phyloP scores from a whole-genome alignment of 2,797 vertebrate species.

The Alectoris magna region DNA sequence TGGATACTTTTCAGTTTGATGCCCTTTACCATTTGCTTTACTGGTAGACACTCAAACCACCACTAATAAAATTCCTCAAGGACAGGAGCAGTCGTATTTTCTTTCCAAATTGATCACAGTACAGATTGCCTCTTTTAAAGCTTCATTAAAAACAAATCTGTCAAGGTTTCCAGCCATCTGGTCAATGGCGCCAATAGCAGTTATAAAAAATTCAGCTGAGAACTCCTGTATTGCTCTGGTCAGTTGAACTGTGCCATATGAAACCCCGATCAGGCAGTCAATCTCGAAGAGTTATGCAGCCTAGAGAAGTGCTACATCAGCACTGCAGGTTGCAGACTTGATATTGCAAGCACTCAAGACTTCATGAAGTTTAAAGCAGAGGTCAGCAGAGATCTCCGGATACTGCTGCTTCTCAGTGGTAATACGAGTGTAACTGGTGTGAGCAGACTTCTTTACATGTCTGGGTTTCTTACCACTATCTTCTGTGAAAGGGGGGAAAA shows the following conservation, averaged over 20 bases:
- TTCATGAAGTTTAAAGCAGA: neutral
- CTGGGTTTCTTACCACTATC: neutral
- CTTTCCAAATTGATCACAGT: constrained; percentile 30
- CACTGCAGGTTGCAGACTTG: neutral
- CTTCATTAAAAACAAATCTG: constrained; percentile 69
- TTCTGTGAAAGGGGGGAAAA: neutral
- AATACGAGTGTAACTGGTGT: neutral
- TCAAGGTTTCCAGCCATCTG: constrained; percentile 59
- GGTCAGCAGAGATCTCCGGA: neutral
- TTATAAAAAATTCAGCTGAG: neutral
- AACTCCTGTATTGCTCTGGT: neutral
- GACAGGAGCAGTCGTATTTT: neutral
- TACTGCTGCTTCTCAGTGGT: neutral
- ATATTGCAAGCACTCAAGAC: neutral
- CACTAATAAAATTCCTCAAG: constrained; percentile 33
- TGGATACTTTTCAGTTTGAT: neutral
- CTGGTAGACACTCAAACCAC: constrained; percentile 11
- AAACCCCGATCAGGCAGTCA: neutral
- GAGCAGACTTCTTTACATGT: accelerated
- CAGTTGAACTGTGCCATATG: neutral
- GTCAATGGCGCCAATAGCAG: neutral
- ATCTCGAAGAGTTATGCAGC: neutral
- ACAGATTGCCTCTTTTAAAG: constrained; percentile 55
- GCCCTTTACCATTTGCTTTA: constrained; percentile 15
- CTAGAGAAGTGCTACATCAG: neutral